phyloP scores from a whole-genome alignment of 2,113 vertebrate species.

The Panurus biarmicus region DNA sequence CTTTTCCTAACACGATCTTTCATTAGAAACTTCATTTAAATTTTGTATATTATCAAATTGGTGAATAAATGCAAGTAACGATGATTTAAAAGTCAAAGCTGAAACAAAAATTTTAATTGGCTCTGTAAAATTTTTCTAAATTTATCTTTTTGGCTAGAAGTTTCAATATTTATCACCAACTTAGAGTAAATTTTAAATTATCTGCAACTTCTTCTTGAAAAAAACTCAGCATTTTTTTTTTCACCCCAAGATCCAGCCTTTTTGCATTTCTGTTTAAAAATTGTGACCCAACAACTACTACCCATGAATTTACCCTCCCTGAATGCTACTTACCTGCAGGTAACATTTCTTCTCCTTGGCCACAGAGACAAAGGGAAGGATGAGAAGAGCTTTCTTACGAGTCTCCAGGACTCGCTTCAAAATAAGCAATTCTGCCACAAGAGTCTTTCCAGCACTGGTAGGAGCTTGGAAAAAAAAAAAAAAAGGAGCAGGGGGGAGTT shows the following conservation, averaged over 20 bases:
- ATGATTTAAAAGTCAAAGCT: background rate
- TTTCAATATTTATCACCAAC: background rate
- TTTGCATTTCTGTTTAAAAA: background rate
- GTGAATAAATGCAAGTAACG: background rate
- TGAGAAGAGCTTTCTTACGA: constrained; percentile 89
- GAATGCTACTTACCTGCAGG: constrained; percentile 78
- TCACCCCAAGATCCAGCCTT: background rate
- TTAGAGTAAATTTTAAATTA: background rate
- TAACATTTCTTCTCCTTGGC: constrained; percentile 96
- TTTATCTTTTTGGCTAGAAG: background rate
- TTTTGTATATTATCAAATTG: background rate
- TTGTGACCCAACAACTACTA: background rate
- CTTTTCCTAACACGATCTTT: background rate
- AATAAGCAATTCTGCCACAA: constrained; percentile 92
- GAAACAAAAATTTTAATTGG: background rate
- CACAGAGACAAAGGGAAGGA: constrained; percentile 95
- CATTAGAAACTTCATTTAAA: background rate
- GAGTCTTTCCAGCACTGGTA: constrained; percentile 95
- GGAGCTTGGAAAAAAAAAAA: constrained; percentile 65
- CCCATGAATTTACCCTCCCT: background rate
- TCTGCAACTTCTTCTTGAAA: background rate
- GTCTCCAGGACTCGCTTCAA: constrained; percentile 91
- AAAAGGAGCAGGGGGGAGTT: accelerated
- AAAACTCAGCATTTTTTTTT: background rate
- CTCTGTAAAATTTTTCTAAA: background rate